Base-by-base conservation (phyloP, 1,140 invertebrate genomes). In the Papilio helenus region DNA sequence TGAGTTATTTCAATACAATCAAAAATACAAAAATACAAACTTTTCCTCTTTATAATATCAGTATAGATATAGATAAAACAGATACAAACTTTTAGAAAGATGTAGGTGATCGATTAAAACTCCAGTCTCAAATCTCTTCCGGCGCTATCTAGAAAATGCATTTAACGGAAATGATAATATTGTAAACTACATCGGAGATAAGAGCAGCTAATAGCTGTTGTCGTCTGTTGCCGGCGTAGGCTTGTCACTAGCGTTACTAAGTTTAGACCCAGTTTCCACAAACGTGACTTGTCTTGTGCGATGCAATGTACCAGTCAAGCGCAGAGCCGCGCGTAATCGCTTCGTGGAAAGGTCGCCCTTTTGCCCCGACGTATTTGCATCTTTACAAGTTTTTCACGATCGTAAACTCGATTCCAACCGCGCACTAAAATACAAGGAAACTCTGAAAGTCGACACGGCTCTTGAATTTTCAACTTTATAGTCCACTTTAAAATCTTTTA, bases 371-470 rank as follows among this genome's bases (percentile, higher is more conserved):
- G 8, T 10, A 10, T 61, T 61, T 68, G 61, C 61, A 68, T 68
- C 26, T 68, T 68, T 68, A 68, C 61, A 29, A 68, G 61, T 29
- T 68, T 68, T 68, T 68, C 61, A 68, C 61, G 14, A 68, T 68
- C 61, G 61, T 68, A 68, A 68, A 68, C 26, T 68, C 61, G 12
- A 68, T 68, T 29, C 12, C 61, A 29, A 68, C 26, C 61, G 61
- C 61, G 61, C 23, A 65, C 58, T 65, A 65, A 65, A 65, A 26
- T 65, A 68, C 14, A 68, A 68, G 61, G 61, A 61, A 61, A 61
- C 23, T 68, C 61, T 68, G 26, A 29, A 68, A 68, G 61, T 29
- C 14, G 61, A 68, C 26, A 68, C 61, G 61, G 61, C 61, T 68
- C 61, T 68, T 68, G 61, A 29, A 68, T 68, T 16, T 68, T 34